phyloP scores from a whole-genome alignment of 2,888 invertebrate genomes.

The Ochlodes sylvanus region DNA sequence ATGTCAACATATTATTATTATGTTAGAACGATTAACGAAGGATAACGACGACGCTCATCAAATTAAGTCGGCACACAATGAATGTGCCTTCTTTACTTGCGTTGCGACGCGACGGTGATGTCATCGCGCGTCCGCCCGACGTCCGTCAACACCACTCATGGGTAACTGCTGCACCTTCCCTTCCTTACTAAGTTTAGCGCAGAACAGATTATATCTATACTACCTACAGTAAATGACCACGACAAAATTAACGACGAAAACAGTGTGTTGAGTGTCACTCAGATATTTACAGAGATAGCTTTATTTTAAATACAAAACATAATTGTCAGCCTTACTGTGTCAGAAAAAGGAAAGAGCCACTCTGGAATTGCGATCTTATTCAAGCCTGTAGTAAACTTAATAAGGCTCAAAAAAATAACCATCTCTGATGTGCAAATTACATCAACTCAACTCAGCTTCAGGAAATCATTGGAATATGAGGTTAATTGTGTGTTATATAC shows the following conservation, averaged over 20 bases:
- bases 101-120: slow-evolving; percentile 56
- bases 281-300: background rate
- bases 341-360: too few species aligned
- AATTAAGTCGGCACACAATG: slow-evolving; percentile 58
- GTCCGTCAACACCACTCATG: slow-evolving; percentile 54
- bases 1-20: slow-evolving; percentile 46
- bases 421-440: too few species aligned
- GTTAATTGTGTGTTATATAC: too few species aligned
- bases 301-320: slow-evolving; percentile 5
- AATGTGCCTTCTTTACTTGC: slow-evolving; percentile 30
- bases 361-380: too few species aligned
- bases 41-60: slow-evolving; percentile 53
- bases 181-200: slow-evolving; percentile 42
- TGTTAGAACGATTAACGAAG: slow-evolving; percentile 51
- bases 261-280: background rate
- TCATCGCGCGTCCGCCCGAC: slow-evolving; percentile 56
- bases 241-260: background rate
- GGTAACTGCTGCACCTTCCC: slow-evolving; percentile 49
- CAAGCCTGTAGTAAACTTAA: too few species aligned
- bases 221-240: slow-evolving; percentile 41
- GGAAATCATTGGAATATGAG: too few species aligned
- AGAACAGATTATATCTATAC: slow-evolving; percentile 23
- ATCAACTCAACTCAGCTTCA: too few species aligned
- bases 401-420: too few species aligned
- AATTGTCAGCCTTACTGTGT: background rate